These are phyloP conservation scores for Lota lota DNA, from an alignment of 2,113 vertebrate genomes.

Conservation along the genomic window DNA sequence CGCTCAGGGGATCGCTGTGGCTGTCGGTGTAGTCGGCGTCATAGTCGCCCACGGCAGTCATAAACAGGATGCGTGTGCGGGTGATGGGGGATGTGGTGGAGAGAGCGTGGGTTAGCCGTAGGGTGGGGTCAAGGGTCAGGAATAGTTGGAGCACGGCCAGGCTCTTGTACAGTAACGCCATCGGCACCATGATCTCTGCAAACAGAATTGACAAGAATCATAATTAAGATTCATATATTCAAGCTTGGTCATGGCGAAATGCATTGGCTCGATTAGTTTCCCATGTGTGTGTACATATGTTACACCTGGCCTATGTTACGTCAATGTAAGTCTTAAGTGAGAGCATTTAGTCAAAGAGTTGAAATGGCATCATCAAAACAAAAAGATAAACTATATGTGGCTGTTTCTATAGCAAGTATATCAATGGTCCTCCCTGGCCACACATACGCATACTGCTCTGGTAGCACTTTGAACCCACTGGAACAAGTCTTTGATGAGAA, in stretches of 20 bases:
- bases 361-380: neutral
- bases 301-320: too few species aligned
- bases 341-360: too few species aligned
- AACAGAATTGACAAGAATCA: conserved; percentile 27
- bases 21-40: neutral
- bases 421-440: neutral
- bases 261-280: too few species aligned
- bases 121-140: conserved; percentile 27
- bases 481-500: neutral
- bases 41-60: conserved; percentile 21
- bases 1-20: neutral
- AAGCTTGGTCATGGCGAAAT: neutral
- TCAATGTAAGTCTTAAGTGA: too few species aligned
- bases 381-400: neutral
- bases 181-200: conserved; percentile 56
- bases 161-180: conserved; percentile 22
- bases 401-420: neutral
- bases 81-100: conserved; percentile 38
- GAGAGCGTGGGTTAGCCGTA: conserved; percentile 24
- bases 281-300: too few species aligned
- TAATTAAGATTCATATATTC: neutral
- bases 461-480: too few species aligned
- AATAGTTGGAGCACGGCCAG: conserved; percentile 47
- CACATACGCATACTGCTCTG: conserved; percentile 1
- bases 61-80: conserved; percentile 19